Percentiles rank a stretch among this genome's conserved stretches.
phyloP scores from a whole-genome alignment of 2,888 invertebrate genomes.

The Bellardia pandia region DNA sequence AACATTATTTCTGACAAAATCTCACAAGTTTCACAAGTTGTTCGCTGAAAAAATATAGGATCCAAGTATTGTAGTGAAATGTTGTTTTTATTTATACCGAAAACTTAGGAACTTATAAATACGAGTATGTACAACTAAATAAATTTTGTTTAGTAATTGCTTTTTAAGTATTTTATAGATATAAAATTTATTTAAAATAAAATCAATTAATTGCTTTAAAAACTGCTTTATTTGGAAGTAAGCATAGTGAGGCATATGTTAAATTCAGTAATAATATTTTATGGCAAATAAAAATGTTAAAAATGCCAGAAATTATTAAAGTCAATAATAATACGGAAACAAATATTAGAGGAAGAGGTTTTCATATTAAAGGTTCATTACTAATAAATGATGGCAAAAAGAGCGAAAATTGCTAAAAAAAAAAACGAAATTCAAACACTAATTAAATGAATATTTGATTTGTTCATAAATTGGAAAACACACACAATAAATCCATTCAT shows the following conservation, averaged over 20 bases:
- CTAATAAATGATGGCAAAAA: slow-evolving; percentile 58
- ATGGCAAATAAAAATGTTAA: slow-evolving; percentile 38
- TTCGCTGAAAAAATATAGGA: no score
- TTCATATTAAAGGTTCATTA: slow-evolving; percentile 70
- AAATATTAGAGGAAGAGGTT: slow-evolving; percentile 67
- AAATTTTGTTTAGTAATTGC: no score
- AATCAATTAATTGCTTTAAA: slow-evolving; percentile 2
- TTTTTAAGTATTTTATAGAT: no score
- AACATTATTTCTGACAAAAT: no score
- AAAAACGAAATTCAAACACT: not conserved
- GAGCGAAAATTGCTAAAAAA: not conserved
- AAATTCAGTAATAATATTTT: slow-evolving; percentile 55
- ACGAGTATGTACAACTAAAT: no score
- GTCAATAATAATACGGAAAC: slow-evolving; percentile 57
- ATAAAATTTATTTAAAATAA: no score
- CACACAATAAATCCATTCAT: not conserved
- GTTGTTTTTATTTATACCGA: no score
- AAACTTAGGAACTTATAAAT: no score
- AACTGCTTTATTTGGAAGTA: not conserved
- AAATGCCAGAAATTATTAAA: slow-evolving; percentile 56
- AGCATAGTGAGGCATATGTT: slow-evolving; percentile 19
- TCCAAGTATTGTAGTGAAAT: no score
- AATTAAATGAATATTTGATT: slow-evolving; percentile 38
- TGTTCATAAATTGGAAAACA: not conserved
- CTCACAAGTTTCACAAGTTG: no score